phyloP scores from a whole-genome alignment of 2,888 invertebrate species.

The Diarsia dahlii region DNA sequence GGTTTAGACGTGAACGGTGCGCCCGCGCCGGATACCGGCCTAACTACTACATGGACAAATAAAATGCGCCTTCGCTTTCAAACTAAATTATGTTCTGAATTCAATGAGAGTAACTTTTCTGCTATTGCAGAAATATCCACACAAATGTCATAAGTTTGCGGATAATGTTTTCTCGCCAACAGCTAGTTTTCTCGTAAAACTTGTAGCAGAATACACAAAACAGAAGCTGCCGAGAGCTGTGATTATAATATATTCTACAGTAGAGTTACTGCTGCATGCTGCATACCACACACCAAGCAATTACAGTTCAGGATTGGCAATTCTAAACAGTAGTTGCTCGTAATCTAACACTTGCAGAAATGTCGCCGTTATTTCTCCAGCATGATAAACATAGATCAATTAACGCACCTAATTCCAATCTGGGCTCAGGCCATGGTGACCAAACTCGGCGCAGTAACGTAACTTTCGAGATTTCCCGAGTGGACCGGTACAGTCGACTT shows the following conservation, averaged over 20 bases:
- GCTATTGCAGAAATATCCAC: constrained; percentile 1
- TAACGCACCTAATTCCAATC: constrained; percentile 72
- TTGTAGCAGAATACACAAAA: constrained; percentile 3
- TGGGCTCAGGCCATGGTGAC: constrained; percentile 53
- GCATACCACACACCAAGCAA: constrained; percentile 49
- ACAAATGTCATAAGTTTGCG: background rate
- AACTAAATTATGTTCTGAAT: constrained; percentile 46
- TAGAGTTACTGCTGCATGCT: constrained; percentile 17
- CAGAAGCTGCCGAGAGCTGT: constrained; percentile 18
- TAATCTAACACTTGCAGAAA: constrained; percentile 61
- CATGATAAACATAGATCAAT: constrained; percentile 69
- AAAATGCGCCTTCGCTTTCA: constrained; percentile 47
- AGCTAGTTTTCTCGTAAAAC: background rate
- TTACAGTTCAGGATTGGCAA: constrained; percentile 47
- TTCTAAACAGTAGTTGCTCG: constrained; percentile 49
- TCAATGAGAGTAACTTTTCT: constrained; percentile 35
- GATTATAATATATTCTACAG: constrained; percentile 20
- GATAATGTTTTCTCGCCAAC: background rate
- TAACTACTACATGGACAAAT: constrained; percentile 46
- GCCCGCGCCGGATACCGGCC: constrained; percentile 52
- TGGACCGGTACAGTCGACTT: constrained; percentile 73
- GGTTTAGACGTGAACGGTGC: constrained; percentile 63
- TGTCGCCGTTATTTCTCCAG: constrained; percentile 59
- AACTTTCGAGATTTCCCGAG: constrained; percentile 73
- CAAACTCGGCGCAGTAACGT: constrained; percentile 68